Percentiles rank a stretch among this genome's conserved stretches.
phyloP scores from a whole-genome alignment of 2,888 invertebrate species.

The Danaus chrysippus region DNA sequence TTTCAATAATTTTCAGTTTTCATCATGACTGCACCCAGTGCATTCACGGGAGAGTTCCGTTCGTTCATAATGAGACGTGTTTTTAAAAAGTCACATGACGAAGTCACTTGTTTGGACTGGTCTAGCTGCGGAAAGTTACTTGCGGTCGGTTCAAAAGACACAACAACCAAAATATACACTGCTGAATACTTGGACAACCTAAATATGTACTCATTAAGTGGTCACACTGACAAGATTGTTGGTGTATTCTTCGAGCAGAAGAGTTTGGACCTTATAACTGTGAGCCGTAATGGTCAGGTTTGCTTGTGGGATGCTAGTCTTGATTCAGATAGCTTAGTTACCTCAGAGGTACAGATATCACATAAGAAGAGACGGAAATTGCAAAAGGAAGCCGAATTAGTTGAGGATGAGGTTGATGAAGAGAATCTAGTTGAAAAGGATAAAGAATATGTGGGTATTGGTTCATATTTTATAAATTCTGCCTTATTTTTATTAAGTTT shows the following conservation, averaged over 20 bases:
- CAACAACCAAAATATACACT: slow-evolving; percentile 90
- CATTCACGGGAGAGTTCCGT: slow-evolving; percentile 89
- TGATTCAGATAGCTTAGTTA: slow-evolving; percentile 83
- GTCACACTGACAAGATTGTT: slow-evolving; percentile 91
- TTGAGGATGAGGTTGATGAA: slow-evolving; percentile 84
- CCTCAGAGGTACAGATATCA: slow-evolving; percentile 68
- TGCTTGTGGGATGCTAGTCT: slow-evolving; percentile 92
- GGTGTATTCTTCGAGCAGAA: slow-evolving; percentile 93
- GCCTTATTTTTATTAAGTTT: too few relatives aligned
- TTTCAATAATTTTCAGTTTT: slow-evolving; percentile 79
- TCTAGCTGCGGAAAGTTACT: slow-evolving; percentile 93
- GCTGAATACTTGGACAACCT: slow-evolving; percentile 87
- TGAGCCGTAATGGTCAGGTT: slow-evolving; percentile 90
- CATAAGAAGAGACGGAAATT: slow-evolving; percentile 71
- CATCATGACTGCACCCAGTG: slow-evolving; percentile 91
- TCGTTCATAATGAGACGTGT: slow-evolving; percentile 92
- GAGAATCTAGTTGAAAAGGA: slow-evolving; percentile 79
- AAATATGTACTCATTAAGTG: slow-evolving; percentile 86
- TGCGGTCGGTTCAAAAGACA: slow-evolving; percentile 95
- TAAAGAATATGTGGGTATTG: slow-evolving; percentile 63
- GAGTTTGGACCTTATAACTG: slow-evolving; percentile 90
- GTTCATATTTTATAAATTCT: slow-evolving; percentile 18
- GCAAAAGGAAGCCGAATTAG: slow-evolving; percentile 72
- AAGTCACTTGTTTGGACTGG: slow-evolving; percentile 94
- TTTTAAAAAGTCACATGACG: slow-evolving; percentile 90